A percentile compares a stretch with the other conserved stretches of the same genome.
Evolutionary conservation across 1,140 invertebrate species (phyloP).

Genomic region (Aphidius gifuensis): DNA sequence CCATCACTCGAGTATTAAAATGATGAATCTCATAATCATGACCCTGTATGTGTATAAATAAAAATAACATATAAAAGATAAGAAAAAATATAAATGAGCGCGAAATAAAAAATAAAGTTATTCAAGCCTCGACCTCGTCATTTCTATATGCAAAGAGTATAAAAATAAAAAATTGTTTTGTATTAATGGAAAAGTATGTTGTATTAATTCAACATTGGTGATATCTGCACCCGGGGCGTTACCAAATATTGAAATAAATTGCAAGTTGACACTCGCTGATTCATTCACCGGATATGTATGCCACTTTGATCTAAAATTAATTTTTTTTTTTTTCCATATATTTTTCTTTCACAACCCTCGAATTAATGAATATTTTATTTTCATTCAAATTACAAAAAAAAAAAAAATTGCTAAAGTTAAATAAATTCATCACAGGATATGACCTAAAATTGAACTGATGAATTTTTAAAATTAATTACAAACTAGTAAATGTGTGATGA

Average conservation of each 20-base stretch:
- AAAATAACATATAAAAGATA: not conserved
- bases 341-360: too few species aligned
- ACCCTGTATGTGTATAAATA: not conserved
- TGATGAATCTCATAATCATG: conserved; percentile 14
- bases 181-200: conserved; percentile 12
- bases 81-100: not conserved
- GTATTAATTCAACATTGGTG: conserved; percentile 41
- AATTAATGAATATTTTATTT: too few species aligned
- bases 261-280: conserved; percentile 2
- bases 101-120: conserved; percentile 22
- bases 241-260: conserved; percentile 16
- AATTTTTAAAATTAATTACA: too few species aligned
- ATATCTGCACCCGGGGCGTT: conserved; percentile 6
- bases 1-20: not conserved
- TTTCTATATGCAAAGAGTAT: conserved; percentile 25
- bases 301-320: too few species aligned
- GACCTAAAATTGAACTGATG: too few species aligned
- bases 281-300: not conserved
- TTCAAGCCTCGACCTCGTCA: conserved; percentile 32
- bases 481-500: too few species aligned
- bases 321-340: too few species aligned
- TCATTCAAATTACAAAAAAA: too few species aligned
- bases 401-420: too few species aligned
- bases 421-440: too few species aligned
- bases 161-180: conserved; percentile 13